Evolutionary conservation across 2,797 vertebrate species (phyloP).

Genomic region (Rhabdophis nuchalis): DNA sequence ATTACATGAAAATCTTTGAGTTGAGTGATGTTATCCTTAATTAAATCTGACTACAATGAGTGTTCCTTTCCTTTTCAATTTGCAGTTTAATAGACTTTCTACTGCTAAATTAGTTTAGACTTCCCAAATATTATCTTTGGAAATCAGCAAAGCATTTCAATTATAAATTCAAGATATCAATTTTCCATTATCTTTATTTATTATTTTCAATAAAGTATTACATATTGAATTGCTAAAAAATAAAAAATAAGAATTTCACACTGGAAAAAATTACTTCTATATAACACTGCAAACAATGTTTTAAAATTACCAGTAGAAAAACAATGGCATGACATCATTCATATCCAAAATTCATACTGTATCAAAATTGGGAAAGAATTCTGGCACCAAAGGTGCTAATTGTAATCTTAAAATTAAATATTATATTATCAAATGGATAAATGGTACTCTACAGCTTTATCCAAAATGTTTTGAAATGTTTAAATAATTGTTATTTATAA

Average conservation of each 20-base stretch:
- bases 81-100: conserved; percentile 19
- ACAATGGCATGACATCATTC: neutral
- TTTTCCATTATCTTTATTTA: neutral
- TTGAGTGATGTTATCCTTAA: conserved; percentile 11
- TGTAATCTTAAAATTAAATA: neutral
- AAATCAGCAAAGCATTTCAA: neutral
- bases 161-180: conserved; percentile 22
- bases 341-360: conserved; percentile 4
- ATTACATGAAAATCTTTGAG: neutral
- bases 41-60: conserved; percentile 12
- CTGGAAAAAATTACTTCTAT: neutral
- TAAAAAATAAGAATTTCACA: neutral
- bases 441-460: neutral
- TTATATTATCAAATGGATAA: neutral
- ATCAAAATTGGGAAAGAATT: neutral
- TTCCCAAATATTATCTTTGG: conserved; percentile 19
- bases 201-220: neutral
- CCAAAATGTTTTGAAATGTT: neutral
- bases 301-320: neutral
- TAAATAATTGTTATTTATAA: neutral
- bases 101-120: neutral
- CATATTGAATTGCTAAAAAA: neutral
- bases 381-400: neutral
- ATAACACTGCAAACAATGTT: conserved; percentile 11
- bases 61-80: neutral